These are phyloP conservation scores for Fopius arisanus DNA, from an alignment of 1,140 invertebrate genomes.

Conservation along the genomic window DNA sequence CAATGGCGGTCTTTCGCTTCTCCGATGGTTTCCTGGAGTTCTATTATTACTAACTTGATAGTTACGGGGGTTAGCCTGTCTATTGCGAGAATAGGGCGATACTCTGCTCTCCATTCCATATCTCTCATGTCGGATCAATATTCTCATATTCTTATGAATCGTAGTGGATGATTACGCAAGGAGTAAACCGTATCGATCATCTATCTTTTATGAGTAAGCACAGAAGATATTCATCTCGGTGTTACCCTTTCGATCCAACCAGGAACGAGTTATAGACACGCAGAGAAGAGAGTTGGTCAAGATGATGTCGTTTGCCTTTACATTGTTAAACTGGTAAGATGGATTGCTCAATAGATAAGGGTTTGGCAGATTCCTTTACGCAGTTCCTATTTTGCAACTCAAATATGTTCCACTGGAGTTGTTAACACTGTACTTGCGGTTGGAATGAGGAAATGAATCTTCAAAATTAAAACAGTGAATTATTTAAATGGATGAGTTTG, in stretches of 20 bases:
- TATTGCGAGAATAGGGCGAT: neutral
- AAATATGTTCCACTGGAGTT: neutral
- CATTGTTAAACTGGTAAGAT: too few relatives aligned
- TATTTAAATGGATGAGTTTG: neutral
- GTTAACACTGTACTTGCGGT: neutral
- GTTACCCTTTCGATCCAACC: too few relatives aligned
- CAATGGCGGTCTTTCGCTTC: slow-evolving; percentile 21
- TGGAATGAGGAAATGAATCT: neutral
- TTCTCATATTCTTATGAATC: neutral
- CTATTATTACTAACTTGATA: slow-evolving; percentile 33
- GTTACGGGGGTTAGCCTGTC: slow-evolving; percentile 28
- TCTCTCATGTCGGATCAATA: neutral
- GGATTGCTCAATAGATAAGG: too few relatives aligned
- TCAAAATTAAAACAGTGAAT: neutral
- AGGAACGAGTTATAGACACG: too few relatives aligned
- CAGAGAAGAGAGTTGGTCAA: too few relatives aligned
- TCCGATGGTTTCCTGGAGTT: slow-evolving; percentile 32
- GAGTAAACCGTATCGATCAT: neutral
- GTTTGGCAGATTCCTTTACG: too few relatives aligned
- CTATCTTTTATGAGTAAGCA: neutral
- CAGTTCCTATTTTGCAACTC: neutral
- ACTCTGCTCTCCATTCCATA: neutral
- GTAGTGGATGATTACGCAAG: neutral
- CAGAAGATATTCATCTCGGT: too few relatives aligned
- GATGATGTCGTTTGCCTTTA: too few relatives aligned